Conservation (phyloP, 2,797 vertebrate species). For the Salarias fasciatus region DNA sequence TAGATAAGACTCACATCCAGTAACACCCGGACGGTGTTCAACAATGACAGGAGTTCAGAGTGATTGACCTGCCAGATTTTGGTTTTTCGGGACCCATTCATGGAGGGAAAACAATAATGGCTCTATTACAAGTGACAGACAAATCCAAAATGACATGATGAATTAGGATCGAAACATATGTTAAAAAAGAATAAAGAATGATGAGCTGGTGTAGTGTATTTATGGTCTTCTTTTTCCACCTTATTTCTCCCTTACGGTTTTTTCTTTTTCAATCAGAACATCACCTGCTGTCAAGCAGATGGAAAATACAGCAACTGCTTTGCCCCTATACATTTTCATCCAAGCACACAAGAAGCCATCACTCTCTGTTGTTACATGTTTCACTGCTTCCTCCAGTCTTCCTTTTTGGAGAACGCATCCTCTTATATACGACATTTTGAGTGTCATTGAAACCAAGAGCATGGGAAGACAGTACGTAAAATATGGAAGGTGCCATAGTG, state of each 20-base stretch:
- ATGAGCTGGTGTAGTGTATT: constrained; percentile 33
- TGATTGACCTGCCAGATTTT: constrained; percentile 34
- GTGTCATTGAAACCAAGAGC: no score
- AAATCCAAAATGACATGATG: no score
- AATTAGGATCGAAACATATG: no score
- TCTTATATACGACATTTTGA: no score
- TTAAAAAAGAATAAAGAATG: no score
- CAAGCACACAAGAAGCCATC: constrained; percentile 55
- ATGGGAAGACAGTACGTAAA: no score
- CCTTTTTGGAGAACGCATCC: background rate
- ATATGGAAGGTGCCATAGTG: no score
- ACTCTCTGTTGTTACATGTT: constrained; percentile 16
- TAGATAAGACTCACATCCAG: constrained; percentile 50
- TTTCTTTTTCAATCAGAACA: constrained; percentile 34
- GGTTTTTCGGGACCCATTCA: constrained; percentile 31
- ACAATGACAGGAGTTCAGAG: constrained; percentile 38
- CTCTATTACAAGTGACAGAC: constrained; percentile 17
- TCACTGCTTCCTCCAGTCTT: constrained; percentile 19
- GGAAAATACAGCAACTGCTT: constrained; percentile 58
- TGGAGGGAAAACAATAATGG: constrained; percentile 8
- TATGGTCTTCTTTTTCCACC: constrained; percentile 16
- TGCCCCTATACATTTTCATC: constrained; percentile 67
- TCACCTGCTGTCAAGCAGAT: constrained; percentile 77
- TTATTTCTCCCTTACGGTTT: constrained; percentile 15
- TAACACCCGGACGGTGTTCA: constrained; percentile 27